Evolutionary conservation across 2,888 invertebrate species (phyloP).

Genomic region (Chrysotoxum bicinctum): DNA sequence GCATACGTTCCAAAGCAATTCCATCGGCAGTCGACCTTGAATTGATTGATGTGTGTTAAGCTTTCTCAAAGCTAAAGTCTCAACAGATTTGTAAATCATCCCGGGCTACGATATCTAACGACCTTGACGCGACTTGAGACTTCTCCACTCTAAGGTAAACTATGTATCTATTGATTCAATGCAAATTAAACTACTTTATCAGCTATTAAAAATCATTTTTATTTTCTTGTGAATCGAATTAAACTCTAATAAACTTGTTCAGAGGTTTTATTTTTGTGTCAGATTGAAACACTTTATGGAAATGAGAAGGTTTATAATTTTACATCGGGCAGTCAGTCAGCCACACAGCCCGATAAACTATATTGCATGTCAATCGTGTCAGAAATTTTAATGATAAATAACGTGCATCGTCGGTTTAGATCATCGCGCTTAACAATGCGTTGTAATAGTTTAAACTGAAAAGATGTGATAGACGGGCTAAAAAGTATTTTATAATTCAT

Average conservation of each 20-base stretch:
- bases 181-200: not conserved
- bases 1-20: not conserved
- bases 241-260: not conserved
- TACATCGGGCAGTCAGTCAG: not conserved
- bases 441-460: not conserved
- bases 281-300: not conserved
- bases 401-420: conserved; percentile 9
- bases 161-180: not conserved
- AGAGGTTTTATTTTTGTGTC: not conserved
- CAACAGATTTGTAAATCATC: not conserved
- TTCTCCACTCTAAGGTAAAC: not conserved
- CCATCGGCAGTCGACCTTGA: not conserved
- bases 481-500: conserved; percentile 9
- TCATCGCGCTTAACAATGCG: conserved; percentile 1
- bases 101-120: not conserved
- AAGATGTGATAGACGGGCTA: not conserved
- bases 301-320: not conserved
- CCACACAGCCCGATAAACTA: not conserved
- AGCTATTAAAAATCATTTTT: not conserved
- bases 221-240: no score
- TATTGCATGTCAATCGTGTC: conserved; percentile 10
- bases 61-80: not conserved
- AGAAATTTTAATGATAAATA: conserved; percentile 26
- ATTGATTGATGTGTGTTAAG: not conserved
- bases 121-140: not conserved